A percentile compares a stretch with the other conserved stretches of the same genome.
These are phyloP conservation scores for Drosophila arawakana DNA, from an alignment of 1,140 invertebrate genomes.

Conservation along the genomic window DNA sequence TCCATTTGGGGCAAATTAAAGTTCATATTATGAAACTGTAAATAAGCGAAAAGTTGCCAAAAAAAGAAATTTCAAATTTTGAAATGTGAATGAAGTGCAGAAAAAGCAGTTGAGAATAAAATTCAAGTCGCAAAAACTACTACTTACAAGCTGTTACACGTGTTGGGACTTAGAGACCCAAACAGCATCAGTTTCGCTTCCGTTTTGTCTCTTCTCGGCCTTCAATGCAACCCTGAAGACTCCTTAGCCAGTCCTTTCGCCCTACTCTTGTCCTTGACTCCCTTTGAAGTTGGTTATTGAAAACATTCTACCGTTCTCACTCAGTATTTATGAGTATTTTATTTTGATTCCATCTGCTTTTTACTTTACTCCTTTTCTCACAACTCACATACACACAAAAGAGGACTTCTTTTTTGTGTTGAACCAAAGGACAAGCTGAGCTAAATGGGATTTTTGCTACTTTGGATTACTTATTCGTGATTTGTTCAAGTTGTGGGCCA, in stretches of 20 bases:
- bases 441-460: conserved; percentile 16
- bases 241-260: not conserved
- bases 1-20: conserved; percentile 36
- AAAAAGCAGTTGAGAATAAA: conserved; percentile 24
- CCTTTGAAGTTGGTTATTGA: conserved; percentile 38
- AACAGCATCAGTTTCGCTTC: conserved; percentile 31
- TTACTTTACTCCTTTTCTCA: conserved; percentile 2
- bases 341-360: conserved; percentile 65
- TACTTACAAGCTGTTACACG: conserved; percentile 27
- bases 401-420: not conserved
- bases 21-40: conserved; percentile 17
- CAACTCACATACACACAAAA: not conserved
- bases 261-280: conserved; percentile 1
- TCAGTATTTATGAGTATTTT: conserved; percentile 66
- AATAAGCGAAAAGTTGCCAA: conserved; percentile 47
- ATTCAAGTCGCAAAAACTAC: conserved; percentile 11
- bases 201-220: conserved; percentile 18
- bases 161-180: conserved; percentile 43
- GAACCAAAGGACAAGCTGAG: conserved; percentile 20
- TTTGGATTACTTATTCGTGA: conserved; percentile 24
- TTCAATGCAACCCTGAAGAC: conserved; percentile 9
- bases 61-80: conserved; percentile 31
- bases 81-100: conserved; percentile 48
- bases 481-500: conserved; percentile 6
- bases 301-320: conserved; percentile 22